phyloP scores from a whole-genome alignment of 1,140 invertebrate species.

The Danaus plexippus region DNA sequence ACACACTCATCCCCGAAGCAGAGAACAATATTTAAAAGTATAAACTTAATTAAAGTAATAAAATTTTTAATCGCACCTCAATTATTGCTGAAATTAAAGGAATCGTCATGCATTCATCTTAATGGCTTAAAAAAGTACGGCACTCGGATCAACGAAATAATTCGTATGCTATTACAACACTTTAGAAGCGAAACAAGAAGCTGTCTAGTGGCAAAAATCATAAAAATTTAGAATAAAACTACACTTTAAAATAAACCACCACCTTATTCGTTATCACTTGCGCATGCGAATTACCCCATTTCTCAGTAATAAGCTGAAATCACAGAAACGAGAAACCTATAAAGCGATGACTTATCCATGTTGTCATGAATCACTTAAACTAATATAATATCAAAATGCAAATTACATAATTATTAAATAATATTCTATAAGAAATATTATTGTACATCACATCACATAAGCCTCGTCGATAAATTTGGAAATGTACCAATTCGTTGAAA shows the following conservation, averaged over 20 bases:
- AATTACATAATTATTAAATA: constrained; percentile 37
- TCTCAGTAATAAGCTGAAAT: constrained; percentile 40
- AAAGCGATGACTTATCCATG: constrained; percentile 43
- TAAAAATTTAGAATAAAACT: constrained; percentile 31
- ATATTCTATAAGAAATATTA: constrained; percentile 50
- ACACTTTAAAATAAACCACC: constrained; percentile 46
- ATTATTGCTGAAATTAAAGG: constrained; percentile 23
- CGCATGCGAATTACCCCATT: constrained; percentile 58
- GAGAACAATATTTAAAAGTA: constrained; percentile 4
- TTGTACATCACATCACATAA: constrained; percentile 69
- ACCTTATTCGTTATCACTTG: constrained; percentile 42
- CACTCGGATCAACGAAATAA: constrained; percentile 51
- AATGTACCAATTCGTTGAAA: constrained; percentile 48
- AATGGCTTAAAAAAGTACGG: constrained; percentile 32
- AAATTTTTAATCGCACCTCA: constrained; percentile 22
- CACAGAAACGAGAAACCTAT: constrained; percentile 37
- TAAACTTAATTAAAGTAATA: not conserved
- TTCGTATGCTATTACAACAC: constrained; percentile 47
- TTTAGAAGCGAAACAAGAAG: constrained; percentile 61
- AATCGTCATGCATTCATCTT: constrained; percentile 50
- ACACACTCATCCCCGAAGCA: not conserved
- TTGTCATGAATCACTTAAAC: constrained; percentile 28
- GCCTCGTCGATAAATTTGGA: constrained; percentile 48
- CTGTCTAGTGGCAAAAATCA: constrained; percentile 48
- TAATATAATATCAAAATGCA: constrained; percentile 39